Conservation (phyloP, 1,140 invertebrate species). For the Nomia melanderi region DNA sequence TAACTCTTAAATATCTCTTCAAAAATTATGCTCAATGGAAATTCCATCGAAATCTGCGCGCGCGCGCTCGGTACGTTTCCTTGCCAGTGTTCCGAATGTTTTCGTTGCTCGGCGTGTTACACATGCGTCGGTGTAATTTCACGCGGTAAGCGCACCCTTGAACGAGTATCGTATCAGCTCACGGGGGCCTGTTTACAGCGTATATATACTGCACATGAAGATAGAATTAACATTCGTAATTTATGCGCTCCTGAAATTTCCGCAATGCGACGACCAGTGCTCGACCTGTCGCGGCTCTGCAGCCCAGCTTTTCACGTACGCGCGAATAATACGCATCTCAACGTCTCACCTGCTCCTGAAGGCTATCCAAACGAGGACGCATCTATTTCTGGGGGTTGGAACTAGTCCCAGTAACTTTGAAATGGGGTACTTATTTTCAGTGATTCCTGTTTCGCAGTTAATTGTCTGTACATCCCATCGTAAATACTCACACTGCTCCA, state of each 20-base stretch:
- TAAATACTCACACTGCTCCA: no score
- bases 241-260: conserved; percentile 58
- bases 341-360: not conserved
- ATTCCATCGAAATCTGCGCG: no score
- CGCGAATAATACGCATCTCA: not conserved
- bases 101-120: no score
- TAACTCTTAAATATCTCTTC: no score
- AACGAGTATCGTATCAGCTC: no score
- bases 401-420: not conserved
- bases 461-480: no score
- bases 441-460: no score
- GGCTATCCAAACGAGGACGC: not conserved
- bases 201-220: not conserved
- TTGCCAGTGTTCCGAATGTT: no score
- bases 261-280: conserved; percentile 54
- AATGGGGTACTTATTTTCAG: not conserved
- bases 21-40: no score
- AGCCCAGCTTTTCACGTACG: not conserved
- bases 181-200: not conserved
- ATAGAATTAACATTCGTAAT: conserved; percentile 54
- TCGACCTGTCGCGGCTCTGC: conserved; percentile 1
- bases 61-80: no score
- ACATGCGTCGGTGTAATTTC: no score
- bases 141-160: no score
- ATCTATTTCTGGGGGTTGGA: not conserved